Evolutionary conservation across 1,140 invertebrate genomes (phyloP), one percentile per base, ranked within the genome.

Genomic region (Drosophila burlai): DNA sequence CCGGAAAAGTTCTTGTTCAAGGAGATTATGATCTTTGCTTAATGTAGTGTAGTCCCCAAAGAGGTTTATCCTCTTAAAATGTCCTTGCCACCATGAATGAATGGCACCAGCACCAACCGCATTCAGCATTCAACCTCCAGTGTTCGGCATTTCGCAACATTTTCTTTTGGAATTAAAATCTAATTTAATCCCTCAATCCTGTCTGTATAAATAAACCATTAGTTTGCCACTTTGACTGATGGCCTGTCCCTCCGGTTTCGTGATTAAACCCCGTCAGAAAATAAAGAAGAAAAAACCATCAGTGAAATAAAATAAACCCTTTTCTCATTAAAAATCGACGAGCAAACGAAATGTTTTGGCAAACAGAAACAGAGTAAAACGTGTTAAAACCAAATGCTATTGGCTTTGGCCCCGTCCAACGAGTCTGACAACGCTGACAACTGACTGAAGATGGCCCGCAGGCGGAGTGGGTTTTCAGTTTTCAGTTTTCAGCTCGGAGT

Each of bases 261-360:
- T 74, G 67, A 74, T 73, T 74, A 74, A 74, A 50, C 55, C 38
- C 54, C n/a, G 16, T 8, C 34, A 34, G 24, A 36, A 40, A 45
- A 67, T 24, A 21, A 26, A 18, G 8, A 26, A 66, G 18, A 21
- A n/a, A 16, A 21, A 31, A 57, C 26, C 31, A 52, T 18, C 49
- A 52, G 49, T n/a, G 40, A 66, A 66, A 66, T 43, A 46, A 68
- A 71, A 57, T 71, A 68, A 78, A 77, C 74, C 76, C 65, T 78
- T 78, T 78, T 79, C 75, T 79, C 76, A 79, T 79, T 69, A 78
- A 78, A 79, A 71, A 79, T 78, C 59, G 50, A 78, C 63, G 64
- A 77, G 74, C 55, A 43, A 55, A 54, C 62, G 58, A 76, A 77
- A 77, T 61, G 62, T 77, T 77, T 76, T 60, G 72, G 72, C 72